Evolutionary conservation across 92 coral and sea anemone species (phyloP).

Genomic region (Hydrozoanthus gracilis): DNA sequence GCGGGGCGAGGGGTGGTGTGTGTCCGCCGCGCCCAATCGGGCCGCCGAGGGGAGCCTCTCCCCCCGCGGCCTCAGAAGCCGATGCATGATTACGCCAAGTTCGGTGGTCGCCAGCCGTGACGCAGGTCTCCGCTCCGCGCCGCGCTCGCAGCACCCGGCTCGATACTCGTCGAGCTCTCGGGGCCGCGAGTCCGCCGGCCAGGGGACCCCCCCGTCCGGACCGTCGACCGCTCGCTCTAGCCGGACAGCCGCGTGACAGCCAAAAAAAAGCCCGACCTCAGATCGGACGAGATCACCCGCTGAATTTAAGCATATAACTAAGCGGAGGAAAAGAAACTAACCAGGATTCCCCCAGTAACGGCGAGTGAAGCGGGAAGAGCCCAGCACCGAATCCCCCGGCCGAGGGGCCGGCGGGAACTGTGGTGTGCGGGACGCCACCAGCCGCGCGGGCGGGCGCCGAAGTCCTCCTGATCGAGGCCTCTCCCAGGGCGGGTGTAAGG

Average conservation of each 20-base stretch:
- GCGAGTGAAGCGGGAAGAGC: too few species aligned
- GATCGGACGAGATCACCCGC: too few species aligned
- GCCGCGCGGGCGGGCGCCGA: slow-evolving; percentile 1
- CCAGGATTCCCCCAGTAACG: too few species aligned
- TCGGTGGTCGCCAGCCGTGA: neutral
- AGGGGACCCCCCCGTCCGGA: neutral
- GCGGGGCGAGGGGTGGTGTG: neutral
- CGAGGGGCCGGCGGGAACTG: too few species aligned
- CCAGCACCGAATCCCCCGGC: too few species aligned
- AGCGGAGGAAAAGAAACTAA: too few species aligned
- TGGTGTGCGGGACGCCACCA: neutral
- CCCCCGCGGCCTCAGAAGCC: neutral
- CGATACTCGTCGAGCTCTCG: neutral
- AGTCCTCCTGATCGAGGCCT: neutral
- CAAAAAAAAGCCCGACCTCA: neutral
- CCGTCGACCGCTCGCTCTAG: neutral
- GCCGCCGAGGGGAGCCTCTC: neutral
- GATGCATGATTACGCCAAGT: neutral
- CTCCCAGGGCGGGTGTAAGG: neutral
- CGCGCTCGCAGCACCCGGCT: neutral
- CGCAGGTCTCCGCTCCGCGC: neutral
- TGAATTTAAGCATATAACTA: too few species aligned
- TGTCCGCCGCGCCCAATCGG: neutral
- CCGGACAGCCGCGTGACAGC: neutral
- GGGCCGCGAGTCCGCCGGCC: slow-evolving; percentile 1